These are phyloP conservation scores for Galeruca laticollis DNA, from an alignment of 2,888 invertebrate genomes.

Conservation along the genomic window DNA sequence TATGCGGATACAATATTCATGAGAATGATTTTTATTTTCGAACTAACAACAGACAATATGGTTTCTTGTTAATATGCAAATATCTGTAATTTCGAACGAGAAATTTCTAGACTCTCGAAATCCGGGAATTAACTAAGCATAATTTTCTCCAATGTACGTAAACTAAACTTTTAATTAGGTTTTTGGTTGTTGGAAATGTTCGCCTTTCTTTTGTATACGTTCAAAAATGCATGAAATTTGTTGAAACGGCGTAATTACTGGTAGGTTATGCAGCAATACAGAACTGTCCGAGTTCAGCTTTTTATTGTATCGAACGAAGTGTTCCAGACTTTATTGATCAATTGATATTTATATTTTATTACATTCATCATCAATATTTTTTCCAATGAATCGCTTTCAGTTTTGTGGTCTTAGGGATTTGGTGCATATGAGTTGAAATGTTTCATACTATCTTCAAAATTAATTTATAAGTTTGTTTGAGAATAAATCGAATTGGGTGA, in stretches of 20 bases:
- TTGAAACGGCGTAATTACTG: background rate
- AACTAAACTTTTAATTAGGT: constrained; percentile 16
- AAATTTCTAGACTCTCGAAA: background rate
- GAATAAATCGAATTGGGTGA: too few relatives aligned
- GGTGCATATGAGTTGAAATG: too few relatives aligned
- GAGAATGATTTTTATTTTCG: background rate
- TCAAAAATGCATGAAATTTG: background rate
- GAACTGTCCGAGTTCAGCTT: background rate
- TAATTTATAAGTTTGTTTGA: too few relatives aligned
- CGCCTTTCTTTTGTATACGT: background rate
- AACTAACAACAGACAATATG: constrained; percentile 1
- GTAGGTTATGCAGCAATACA: background rate
- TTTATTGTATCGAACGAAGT: too few relatives aligned
- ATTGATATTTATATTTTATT: too few relatives aligned
- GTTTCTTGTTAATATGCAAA: constrained; percentile 15
- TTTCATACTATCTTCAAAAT: too few relatives aligned
- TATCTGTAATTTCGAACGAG: constrained; percentile 13
- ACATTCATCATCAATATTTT: too few relatives aligned
- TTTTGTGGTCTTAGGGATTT: too few relatives aligned
- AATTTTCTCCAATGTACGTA: constrained; percentile 6
- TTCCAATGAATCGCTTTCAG: too few relatives aligned
- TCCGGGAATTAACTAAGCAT: background rate
- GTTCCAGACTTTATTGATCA: too few relatives aligned
- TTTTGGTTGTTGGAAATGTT: background rate
- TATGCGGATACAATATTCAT: background rate